phyloP scores from a whole-genome alignment of 2,888 invertebrate species.

The Ochropleura plecta region DNA sequence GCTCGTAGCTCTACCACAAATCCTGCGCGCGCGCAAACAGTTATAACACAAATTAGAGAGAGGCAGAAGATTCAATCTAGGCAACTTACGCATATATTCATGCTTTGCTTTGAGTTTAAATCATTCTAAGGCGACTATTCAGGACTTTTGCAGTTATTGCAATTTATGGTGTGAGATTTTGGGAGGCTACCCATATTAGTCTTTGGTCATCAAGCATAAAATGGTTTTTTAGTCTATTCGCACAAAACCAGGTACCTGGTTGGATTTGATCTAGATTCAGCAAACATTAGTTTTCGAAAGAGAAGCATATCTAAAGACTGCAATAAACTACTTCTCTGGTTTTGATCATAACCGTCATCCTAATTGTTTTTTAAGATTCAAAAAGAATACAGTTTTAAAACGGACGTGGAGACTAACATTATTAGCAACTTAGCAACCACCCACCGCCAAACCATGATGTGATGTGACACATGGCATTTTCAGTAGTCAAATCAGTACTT shows the following conservation, averaged over 20 bases:
- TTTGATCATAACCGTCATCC: neutral
- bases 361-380: neutral
- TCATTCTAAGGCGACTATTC: neutral
- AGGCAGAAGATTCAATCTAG: conserved; percentile 38
- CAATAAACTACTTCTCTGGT: neutral
- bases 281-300: neutral
- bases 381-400: neutral
- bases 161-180: neutral
- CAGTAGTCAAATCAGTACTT: too few species aligned
- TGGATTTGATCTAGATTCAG: neutral
- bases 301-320: neutral
- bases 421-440: too few species aligned
- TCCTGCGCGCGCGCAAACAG: conserved; percentile 72
- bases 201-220: neutral
- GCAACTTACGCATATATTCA: conserved; percentile 6
- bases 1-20: conserved; percentile 72
- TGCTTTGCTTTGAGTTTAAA: neutral
- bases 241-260: neutral
- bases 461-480: too few species aligned
- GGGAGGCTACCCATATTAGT: neutral
- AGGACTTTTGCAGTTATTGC: neutral
- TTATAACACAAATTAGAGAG: conserved; percentile 33
- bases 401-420: too few species aligned
- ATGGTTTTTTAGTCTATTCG: neutral
- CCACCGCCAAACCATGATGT: too few species aligned